A percentile compares a stretch with the other conserved stretches of the same genome.
Evolutionary conservation across 2,113 vertebrate species (phyloP).

Genomic region (Chascanopsetta lugubris): DNA sequence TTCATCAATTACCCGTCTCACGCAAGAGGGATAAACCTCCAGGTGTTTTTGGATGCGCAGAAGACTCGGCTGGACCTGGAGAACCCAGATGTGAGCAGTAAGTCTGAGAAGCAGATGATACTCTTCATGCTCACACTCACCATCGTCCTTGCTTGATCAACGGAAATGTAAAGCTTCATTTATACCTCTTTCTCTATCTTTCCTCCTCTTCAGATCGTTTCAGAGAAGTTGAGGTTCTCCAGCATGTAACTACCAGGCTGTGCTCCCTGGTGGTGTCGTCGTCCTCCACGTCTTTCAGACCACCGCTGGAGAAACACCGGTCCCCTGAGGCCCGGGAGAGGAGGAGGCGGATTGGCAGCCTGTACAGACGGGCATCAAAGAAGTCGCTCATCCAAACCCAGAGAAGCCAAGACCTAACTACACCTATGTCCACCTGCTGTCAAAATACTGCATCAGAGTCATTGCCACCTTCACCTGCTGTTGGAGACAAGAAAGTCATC

Average conservation of each 20-base stretch:
- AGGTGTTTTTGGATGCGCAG: constrained; percentile 88
- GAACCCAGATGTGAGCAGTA: constrained; percentile 85
- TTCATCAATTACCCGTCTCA: constrained; percentile 86
- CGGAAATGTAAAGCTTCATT: too few species aligned
- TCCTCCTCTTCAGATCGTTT: constrained; percentile 70
- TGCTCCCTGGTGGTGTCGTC: constrained; percentile 61
- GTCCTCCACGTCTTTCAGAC: neutral
- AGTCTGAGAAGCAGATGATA: too few species aligned
- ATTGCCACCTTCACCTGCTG: neutral
- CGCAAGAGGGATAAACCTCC: constrained; percentile 86
- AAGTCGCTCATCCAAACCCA: constrained; percentile 62
- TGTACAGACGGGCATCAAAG: constrained; percentile 71
- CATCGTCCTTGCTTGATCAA: too few species aligned
- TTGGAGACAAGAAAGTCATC: constrained; percentile 22
- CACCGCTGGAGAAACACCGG: neutral
- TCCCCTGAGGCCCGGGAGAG: constrained; percentile 62
- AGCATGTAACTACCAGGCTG: constrained; percentile 79
- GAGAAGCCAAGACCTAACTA: neutral
- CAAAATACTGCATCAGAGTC: neutral
- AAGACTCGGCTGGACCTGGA: constrained; percentile 85
- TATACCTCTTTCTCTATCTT: neutral
- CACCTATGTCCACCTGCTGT: neutral
- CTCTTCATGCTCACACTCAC: too few species aligned
- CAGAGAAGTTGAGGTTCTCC: constrained; percentile 78
- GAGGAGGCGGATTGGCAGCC: constrained; percentile 59